These are phyloP conservation scores for Hemiscyllium ocellatum DNA, from an alignment of 2,113 vertebrate genomes.

Conservation along the genomic window DNA sequence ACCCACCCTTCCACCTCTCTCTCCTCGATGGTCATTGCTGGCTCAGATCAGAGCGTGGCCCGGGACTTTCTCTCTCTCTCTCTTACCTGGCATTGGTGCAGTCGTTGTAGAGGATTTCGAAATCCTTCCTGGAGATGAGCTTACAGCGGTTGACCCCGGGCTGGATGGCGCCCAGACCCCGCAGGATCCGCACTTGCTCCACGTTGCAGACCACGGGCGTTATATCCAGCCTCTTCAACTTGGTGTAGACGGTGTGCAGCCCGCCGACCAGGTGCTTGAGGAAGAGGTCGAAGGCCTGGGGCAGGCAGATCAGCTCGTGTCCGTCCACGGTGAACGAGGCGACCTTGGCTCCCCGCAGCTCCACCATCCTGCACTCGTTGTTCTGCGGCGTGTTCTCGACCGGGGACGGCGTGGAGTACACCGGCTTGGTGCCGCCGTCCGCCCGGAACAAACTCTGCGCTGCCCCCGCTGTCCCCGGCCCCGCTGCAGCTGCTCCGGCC, in stretches of 20 bases:
- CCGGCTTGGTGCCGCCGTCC: constrained; percentile 73
- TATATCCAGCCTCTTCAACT: constrained; percentile 97
- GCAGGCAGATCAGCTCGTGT: constrained; percentile 94
- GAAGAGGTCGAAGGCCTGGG: constrained; percentile 97
- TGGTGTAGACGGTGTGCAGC: constrained; percentile 97
- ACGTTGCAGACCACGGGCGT: constrained; percentile 97
- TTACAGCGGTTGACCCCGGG: constrained; percentile 97
- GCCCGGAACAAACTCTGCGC: constrained; percentile 54
- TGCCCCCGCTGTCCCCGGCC: constrained; percentile 50
- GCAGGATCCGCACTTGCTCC: constrained; percentile 95
- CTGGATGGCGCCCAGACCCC: constrained; percentile 93
- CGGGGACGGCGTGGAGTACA: constrained; percentile 94
- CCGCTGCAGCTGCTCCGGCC: constrained; percentile 59
- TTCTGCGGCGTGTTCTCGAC: constrained; percentile 98
- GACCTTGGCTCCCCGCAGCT: constrained; percentile 90
- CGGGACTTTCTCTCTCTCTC: background rate
- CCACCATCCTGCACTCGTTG: constrained; percentile 98
- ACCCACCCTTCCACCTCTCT: too few relatives aligned
- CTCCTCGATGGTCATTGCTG: background rate
- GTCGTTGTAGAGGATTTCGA: constrained; percentile 97
- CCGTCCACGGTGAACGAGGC: constrained; percentile 96
- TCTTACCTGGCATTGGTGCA: constrained; percentile 95
- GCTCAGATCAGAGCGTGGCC: background rate
- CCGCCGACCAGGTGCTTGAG: constrained; percentile 97
- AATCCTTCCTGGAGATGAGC: constrained; percentile 96